phyloP scores from a whole-genome alignment of 2,113 vertebrate species.

The Sus scrofa region T2T-Sscrofa CM000817.6:66316501-66317000 shows the following conservation, averaged over 20 bases:
- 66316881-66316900: neutral
- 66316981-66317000: neutral
- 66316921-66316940: neutral
- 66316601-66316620: neutral
- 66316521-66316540: neutral
- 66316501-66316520: neutral
- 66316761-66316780: neutral
- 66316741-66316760: neutral
- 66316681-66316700: neutral
- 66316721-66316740: neutral
- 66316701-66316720: neutral
- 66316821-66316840: neutral
- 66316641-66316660: neutral
- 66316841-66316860: neutral
- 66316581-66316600: neutral
- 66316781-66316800: neutral
- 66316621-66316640: neutral
- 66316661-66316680: neutral
- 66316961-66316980: neutral
- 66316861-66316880: neutral
- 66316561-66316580: fast-evolving
- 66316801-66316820: neutral
- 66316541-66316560: neutral
- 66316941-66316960: neutral
- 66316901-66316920: neutral